Base-by-base conservation (phyloP, 2,797 vertebrate species). In the Sebastes cheni region DNA sequence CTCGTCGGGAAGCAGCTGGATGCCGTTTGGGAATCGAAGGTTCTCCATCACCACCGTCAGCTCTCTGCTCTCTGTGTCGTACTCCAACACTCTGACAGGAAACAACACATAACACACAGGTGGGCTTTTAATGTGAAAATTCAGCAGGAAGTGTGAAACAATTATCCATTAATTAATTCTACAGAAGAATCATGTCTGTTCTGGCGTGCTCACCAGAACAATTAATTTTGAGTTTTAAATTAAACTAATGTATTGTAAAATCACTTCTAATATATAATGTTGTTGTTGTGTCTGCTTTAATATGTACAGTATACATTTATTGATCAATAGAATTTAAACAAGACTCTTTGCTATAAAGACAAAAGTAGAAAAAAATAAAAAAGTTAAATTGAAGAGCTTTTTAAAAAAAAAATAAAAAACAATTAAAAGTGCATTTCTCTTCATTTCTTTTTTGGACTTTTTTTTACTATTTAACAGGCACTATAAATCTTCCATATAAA, bases 31-130 rank as follows among this genome's bases (percentile, higher is more conserved):
- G 87, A 99, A 99, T 3, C 95, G 91, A 50, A 99, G 93, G 67
- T 97, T 97, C 77, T 97, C 97, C 97, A 99, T 96, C 86, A 99
- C 92, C 58, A 99, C 97, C 6, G 96, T 95, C 66, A 98, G 94
- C 86, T 99, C 97, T 78, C 95, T 94, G 81, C 94, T 98, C 76
- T 96, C 84, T 0, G 92, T 96, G 86, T 99, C 97, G 22, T 96
- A 97, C 90, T 99, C 98, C 80, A 99, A 73, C 32, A 99, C 95
- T 10, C 98, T 99, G 87, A 84, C 39, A 52, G 27, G 4, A 65
- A n/a, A 61, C 9, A 39, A 27, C 23, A 10, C 1, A 32, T 18
- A 18, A 62, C 30, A 59, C 29, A 46, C 42, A 1, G 56, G 61
- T n/a, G n/a, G 16, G 46, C 50, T 79, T 79, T 89, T 71, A 85